Conservation (phyloP, 1,140 invertebrate species). For the Patella vulgata region DNA sequence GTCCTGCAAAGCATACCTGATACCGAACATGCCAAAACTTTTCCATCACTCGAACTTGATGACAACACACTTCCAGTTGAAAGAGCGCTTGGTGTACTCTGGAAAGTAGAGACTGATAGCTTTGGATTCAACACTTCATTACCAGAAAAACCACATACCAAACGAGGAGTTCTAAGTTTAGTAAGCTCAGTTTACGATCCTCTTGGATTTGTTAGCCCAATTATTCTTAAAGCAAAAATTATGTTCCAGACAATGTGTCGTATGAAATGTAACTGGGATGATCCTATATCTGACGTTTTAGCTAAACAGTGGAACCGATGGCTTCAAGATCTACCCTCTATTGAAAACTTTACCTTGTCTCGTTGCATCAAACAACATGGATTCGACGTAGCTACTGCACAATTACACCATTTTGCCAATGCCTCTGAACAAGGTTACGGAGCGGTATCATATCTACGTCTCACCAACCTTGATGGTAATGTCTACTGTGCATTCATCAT, state of each 20-base stretch:
- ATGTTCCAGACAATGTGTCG: constrained; percentile 3
- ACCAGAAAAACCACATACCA: neutral
- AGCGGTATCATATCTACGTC: constrained; percentile 26
- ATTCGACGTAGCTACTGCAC: neutral
- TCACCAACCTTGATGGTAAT: constrained; percentile 6
- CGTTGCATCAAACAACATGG: constrained; percentile 7
- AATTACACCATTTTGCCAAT: constrained; percentile 35
- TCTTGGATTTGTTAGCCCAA: constrained; percentile 11
- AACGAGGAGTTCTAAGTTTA: constrained; percentile 1
- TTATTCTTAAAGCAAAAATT: constrained; percentile 3
- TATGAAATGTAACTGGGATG: neutral
- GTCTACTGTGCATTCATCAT: constrained; percentile 35
- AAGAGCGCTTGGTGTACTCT: constrained; percentile 10
- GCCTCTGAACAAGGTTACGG: constrained; percentile 30
- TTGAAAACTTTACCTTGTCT: neutral
- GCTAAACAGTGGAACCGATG: neutral
- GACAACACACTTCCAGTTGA: constrained; percentile 1
- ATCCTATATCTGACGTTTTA: neutral
- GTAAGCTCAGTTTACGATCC: constrained; percentile 15
- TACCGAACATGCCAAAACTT: neutral
- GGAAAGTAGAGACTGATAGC: constrained; percentile 9
- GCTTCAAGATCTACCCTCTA: neutral
- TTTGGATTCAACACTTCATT: constrained; percentile 3
- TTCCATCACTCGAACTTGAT: constrained; percentile 1
- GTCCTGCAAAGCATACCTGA: constrained; percentile 17